A percentile compares a stretch with the other conserved stretches of the same genome.
These are phyloP conservation scores for Microplitis mediator DNA, from an alignment of 1,140 invertebrate species.

Conservation along the genomic window DNA sequence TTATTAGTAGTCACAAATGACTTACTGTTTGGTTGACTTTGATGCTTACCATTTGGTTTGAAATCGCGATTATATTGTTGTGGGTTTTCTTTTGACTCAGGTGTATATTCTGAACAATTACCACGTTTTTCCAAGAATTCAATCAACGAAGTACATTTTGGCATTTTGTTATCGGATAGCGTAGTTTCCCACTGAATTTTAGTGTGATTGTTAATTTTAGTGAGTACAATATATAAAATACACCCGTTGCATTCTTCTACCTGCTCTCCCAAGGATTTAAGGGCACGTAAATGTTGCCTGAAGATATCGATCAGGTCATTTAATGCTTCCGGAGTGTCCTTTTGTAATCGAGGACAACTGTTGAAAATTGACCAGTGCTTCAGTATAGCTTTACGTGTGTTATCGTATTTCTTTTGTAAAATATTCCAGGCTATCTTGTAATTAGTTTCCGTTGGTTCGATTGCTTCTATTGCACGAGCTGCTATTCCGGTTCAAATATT, in stretches of 20 bases:
- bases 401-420: slow-evolving; percentile 49
- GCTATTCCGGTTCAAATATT: slow-evolving; percentile 42
- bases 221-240: slow-evolving; percentile 24
- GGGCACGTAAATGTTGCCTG: slow-evolving; percentile 30
- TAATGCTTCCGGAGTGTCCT: slow-evolving; percentile 30
- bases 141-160: not conserved
- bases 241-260: slow-evolving; percentile 31
- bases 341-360: slow-evolving; percentile 22
- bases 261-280: slow-evolving; percentile 26
- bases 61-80: not conserved
- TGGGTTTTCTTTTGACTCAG: not conserved
- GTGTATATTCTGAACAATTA: not conserved
- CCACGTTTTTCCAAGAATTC: slow-evolving; percentile 20
- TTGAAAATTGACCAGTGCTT: slow-evolving; percentile 44
- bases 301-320: slow-evolving; percentile 29
- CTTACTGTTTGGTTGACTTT: no score
- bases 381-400: slow-evolving; percentile 45
- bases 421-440: slow-evolving; percentile 48
- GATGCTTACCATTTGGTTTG: no score
- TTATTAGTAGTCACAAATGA: not conserved
- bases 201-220: slow-evolving; percentile 14
- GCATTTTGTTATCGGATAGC: not conserved
- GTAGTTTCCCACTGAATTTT: slow-evolving; percentile 18
- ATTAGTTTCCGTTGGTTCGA: slow-evolving; percentile 46
- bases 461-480: slow-evolving; percentile 37